Percentiles rank a stretch among this genome's conserved stretches.
Evolutionary conservation across 2,113 vertebrate genomes (phyloP).

Genomic region (Epinephelus cyanopodus): DNA sequence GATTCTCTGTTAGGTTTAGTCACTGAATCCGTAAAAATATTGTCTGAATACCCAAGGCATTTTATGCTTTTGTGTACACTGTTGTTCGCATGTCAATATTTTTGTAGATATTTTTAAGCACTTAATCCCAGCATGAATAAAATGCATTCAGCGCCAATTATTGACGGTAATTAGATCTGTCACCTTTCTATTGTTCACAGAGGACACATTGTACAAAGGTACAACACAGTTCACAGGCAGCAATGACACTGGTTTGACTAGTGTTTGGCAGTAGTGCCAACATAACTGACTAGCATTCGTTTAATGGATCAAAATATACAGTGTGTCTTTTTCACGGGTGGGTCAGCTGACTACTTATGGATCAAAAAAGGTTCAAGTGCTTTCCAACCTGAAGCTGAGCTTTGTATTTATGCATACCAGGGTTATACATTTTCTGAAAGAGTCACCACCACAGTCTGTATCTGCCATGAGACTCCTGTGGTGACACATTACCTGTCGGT

Average conservation of each 20-base stretch:
- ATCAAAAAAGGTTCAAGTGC: constrained; percentile 57
- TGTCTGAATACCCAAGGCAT: not conserved
- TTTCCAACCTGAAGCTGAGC: constrained; percentile 41
- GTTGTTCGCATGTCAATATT: not conserved
- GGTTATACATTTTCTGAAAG: constrained; percentile 52
- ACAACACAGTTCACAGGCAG: constrained; percentile 21
- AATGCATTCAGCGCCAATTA: not conserved
- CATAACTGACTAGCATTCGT: not conserved
- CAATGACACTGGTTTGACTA: constrained; percentile 48
- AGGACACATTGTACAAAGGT: constrained; percentile 19
- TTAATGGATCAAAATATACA: constrained; percentile 30
- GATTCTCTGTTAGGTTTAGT: constrained; percentile 34
- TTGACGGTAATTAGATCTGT: not conserved
- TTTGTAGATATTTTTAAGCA: not conserved
- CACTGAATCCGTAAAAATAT: constrained; percentile 27
- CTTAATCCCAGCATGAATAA: not conserved
- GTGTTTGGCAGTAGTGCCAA: constrained; percentile 12
- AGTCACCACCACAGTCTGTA: constrained; percentile 33
- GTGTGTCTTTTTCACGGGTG: constrained; percentile 6
- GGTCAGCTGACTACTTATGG: constrained; percentile 15
- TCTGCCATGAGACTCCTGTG: constrained; percentile 34
- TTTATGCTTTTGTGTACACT: constrained; percentile 6
- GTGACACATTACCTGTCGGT: constrained; percentile 65
- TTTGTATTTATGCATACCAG: constrained; percentile 54
- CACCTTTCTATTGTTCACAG: constrained; percentile 20